phyloP scores from a whole-genome alignment of 1,140 invertebrate species.

The Plodia interpunctella region DNA sequence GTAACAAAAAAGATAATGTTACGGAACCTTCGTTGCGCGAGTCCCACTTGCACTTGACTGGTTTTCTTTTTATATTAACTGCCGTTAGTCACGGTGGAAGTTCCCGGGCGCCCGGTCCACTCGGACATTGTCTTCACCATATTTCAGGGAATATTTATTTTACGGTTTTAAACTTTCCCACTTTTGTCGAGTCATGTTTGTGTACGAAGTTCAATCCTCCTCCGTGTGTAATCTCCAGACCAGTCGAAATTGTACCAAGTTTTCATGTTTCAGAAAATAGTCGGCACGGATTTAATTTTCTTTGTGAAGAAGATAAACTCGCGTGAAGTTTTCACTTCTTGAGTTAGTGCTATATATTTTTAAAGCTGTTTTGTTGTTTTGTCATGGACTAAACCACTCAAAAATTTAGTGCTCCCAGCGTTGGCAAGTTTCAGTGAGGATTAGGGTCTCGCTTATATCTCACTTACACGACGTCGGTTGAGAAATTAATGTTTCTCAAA shows the following conservation, averaged over 20 bases:
- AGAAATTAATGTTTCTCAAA: too few species aligned
- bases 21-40: too few species aligned
- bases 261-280: constrained; percentile 7
- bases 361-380: background rate
- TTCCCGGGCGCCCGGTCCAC: constrained; percentile 29
- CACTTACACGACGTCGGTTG: too few species aligned
- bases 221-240: constrained; percentile 1
- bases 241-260: constrained; percentile 4
- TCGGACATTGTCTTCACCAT: constrained; percentile 37
- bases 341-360: background rate
- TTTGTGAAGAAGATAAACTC: constrained; percentile 4
- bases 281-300: constrained; percentile 5
- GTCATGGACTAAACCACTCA: background rate
- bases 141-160: constrained; percentile 36
- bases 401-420: too few species aligned
- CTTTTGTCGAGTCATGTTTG: constrained; percentile 8
- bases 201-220: constrained; percentile 6
- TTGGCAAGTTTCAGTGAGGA: too few species aligned
- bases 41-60: too few species aligned
- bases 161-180: constrained; percentile 15
- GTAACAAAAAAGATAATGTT: too few species aligned
- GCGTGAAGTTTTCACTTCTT: background rate
- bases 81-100: constrained; percentile 33
- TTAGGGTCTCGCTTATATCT: too few species aligned
- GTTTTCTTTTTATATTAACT: constrained; percentile 28